Conservation (phyloP, 1,140 invertebrate genomes). For the Hirudo medicinalis region DNA sequence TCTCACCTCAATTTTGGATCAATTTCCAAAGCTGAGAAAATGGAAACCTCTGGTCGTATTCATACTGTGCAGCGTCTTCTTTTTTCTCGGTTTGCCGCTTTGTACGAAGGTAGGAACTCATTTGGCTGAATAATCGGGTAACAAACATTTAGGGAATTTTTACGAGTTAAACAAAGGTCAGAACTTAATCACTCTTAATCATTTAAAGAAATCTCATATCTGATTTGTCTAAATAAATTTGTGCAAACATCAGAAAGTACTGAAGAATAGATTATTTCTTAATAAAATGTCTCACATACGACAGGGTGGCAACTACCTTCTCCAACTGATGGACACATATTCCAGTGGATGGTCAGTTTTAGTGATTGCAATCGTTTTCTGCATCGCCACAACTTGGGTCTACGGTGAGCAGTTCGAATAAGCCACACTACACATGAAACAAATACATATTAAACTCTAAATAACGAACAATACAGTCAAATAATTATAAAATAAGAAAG, state of each 20-base stretch:
- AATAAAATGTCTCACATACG: background rate
- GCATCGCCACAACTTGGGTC: slow-evolving; percentile 59
- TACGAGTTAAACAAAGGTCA: no score
- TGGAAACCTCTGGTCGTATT: slow-evolving; percentile 25
- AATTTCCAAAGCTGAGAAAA: slow-evolving; percentile 46
- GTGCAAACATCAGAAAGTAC: background rate
- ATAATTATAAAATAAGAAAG: background rate
- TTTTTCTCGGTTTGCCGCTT: slow-evolving; percentile 24
- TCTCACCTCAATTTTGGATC: slow-evolving; percentile 55
- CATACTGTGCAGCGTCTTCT: slow-evolving; percentile 23
- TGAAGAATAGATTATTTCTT: background rate
- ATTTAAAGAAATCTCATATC: no score
- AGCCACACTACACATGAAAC: no score
- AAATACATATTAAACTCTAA: background rate
- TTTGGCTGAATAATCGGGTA: background rate
- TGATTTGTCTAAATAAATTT: no score
- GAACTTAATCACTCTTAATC: no score
- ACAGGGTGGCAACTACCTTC: slow-evolving; percentile 60
- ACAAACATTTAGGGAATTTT: background rate
- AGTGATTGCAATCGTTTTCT: slow-evolving; percentile 53
- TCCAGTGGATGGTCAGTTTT: slow-evolving; percentile 70
- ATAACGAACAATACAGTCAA: background rate
- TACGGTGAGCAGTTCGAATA: slow-evolving; percentile 41
- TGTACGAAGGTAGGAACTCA: slow-evolving; percentile 23
- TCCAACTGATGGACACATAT: slow-evolving; percentile 70